A percentile compares a stretch with the other conserved stretches of the same genome.
phyloP scores from a whole-genome alignment of 2,797 vertebrate genomes.

The Cossypha polioptera region DNA sequence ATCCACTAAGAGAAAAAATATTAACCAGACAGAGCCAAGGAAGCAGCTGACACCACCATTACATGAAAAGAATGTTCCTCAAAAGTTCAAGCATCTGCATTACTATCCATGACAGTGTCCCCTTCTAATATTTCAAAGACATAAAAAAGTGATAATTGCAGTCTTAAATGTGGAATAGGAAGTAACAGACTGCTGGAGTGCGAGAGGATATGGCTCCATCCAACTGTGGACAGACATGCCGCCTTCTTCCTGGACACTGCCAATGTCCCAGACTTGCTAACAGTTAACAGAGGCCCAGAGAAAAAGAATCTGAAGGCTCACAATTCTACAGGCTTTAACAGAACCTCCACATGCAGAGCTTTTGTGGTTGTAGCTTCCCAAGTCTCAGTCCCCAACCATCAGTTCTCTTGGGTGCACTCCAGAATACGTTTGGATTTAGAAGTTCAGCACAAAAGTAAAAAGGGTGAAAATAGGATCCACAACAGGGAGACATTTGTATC shows the following conservation, averaged over 20 bases:
- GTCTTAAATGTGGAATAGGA: slow-evolving; percentile 68
- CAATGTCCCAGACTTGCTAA: neutral
- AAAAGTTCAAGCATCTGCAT: slow-evolving; percentile 76
- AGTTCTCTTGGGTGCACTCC: neutral
- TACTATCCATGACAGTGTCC: slow-evolving; percentile 57
- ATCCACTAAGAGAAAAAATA: slow-evolving; percentile 45
- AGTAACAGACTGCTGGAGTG: slow-evolving; percentile 56
- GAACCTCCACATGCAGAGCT: neutral
- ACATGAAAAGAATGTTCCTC: slow-evolving; percentile 69
- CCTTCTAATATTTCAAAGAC: slow-evolving; percentile 78
- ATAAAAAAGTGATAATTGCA: slow-evolving; percentile 72
- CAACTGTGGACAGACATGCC: neutral
- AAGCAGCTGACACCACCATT: slow-evolving; percentile 69
- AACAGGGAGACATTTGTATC: neutral
- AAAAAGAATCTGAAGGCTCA: neutral
- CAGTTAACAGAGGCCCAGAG: neutral
- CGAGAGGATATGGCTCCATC: slow-evolving; percentile 15
- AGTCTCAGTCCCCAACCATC: neutral
- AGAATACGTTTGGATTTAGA: neutral
- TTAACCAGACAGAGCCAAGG: slow-evolving; percentile 50
- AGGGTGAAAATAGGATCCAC: rapidly evolving
- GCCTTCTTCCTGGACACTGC: neutral
- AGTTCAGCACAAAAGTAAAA: neutral
- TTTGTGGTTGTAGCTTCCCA: neutral
- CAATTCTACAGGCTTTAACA: neutral